Evolutionary conservation across 2,797 vertebrate species (phyloP).

Genomic region (Scyliorhinus canicula): DNA sequence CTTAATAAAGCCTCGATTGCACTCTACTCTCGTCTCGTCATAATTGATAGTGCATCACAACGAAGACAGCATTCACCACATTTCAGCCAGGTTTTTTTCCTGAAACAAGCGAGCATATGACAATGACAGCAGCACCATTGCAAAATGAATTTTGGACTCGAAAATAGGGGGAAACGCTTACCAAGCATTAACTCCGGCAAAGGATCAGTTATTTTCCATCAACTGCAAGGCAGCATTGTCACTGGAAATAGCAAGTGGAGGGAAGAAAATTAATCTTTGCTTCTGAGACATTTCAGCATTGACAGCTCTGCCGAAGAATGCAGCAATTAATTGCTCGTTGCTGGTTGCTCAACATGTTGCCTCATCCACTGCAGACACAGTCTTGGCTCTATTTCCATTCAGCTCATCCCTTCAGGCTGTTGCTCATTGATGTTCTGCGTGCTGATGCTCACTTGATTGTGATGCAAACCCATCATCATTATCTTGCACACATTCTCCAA

Average conservation of each 20-base stretch:
- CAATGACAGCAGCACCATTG: neutral
- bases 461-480: neutral
- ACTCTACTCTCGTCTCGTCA: too few species aligned
- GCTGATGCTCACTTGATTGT: neutral
- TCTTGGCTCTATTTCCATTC: neutral
- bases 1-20: too few species aligned
- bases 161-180: neutral
- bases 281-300: neutral
- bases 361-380: neutral
- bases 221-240: neutral
- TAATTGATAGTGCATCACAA: too few species aligned
- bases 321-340: slow-evolving; percentile 5
- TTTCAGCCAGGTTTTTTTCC: neutral
- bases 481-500: neutral
- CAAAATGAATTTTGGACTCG: neutral
- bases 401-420: slow-evolving; percentile 1
- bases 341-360: neutral
- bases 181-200: neutral
- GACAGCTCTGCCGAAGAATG: neutral
- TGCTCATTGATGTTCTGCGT: neutral
- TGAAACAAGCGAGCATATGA: neutral
- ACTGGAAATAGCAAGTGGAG: neutral
- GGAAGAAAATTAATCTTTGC: neutral
- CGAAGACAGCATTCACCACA: too few species aligned
- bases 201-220: neutral